Base-by-base conservation (phyloP, 1,140 invertebrate species). In the Ladona fulva region DNA sequence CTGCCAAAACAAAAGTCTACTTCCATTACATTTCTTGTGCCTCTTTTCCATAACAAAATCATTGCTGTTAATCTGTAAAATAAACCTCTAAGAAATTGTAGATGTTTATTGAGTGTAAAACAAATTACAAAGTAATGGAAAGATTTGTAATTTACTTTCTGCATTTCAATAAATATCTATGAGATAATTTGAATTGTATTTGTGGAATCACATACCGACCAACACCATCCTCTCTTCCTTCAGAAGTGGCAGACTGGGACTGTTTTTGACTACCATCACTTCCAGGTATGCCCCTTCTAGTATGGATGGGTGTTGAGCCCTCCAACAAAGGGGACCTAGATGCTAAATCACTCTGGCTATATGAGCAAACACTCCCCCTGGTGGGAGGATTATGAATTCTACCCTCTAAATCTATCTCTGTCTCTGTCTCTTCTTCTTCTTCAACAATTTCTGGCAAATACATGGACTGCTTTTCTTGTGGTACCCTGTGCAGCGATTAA, bases 391-490 rank as follows among this genome's bases (percentile, higher is more conserved):
- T 19, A 12, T 66, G 14, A 22, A 66, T 22, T 22, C 52, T 66
- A 19, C 52, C 12, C 29, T 37, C 29, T 37, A 37, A 37, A 66
- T 66, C 52, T 19, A 66, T 19, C 16, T 66, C 52, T 19, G 14
- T 16, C 3, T 52, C 44, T 11, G 10, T 52, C 44, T 66, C 52
- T 22, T 66, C 52, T 22, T 66, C 87, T 77, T 90, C 89, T 80
- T 89, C 89, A n/a, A 83, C 80, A 77, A 90, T 89, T 79, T 89
- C 87, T 0, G 89, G 89, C 44, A 90, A 80, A 79, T 89, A 89
- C 85, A 90, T 87, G 24, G 85, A 86, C 77, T 90, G 89, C 78
- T 90, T 88, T n/a, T 89, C 87, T 81, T 89, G 87, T 1, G 89
- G 89, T n/a, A 90, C 88, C 74, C 89, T 90, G 80, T 25, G 78